Percentiles rank a stretch among this genome's conserved stretches.
phyloP scores from a whole-genome alignment of 2,888 invertebrate genomes.

The Hirtodrosophila histrioides region DNA sequence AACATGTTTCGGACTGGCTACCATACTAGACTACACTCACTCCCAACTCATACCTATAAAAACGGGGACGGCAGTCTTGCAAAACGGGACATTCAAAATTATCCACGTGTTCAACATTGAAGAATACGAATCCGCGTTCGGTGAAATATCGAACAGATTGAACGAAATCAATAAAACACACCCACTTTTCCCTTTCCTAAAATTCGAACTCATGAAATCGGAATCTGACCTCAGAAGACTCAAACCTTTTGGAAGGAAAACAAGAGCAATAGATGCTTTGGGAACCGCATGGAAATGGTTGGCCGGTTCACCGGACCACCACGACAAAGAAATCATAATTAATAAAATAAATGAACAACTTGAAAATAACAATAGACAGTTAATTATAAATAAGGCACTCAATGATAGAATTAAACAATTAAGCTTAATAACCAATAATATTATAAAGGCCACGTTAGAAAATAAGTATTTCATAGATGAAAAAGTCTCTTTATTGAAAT shows the following conservation, averaged over 20 bases:
- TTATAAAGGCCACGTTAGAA: background rate
- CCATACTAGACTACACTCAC: background rate
- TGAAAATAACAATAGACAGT: slow-evolving; percentile 6
- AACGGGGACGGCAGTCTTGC: background rate
- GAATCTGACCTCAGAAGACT: too few species aligned
- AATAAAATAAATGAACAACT: slow-evolving; percentile 6
- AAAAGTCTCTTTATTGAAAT: background rate
- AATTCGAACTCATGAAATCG: background rate
- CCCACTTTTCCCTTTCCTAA: slow-evolving; percentile 1
- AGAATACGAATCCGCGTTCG: too few species aligned
- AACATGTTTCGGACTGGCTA: background rate
- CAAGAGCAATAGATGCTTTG: slow-evolving; percentile 1
- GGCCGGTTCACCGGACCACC: slow-evolving; percentile 14
- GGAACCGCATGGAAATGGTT: background rate
- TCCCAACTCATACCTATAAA: background rate
- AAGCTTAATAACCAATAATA: too few species aligned
- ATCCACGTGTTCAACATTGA: too few species aligned
- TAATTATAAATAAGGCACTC: slow-evolving; percentile 7
- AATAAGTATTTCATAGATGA: background rate
- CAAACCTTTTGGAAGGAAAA: background rate
- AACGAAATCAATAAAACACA: background rate
- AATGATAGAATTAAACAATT: slow-evolving; percentile 1
- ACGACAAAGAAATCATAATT: slow-evolving; percentile 3
- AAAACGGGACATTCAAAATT: too few species aligned
- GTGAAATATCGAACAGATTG: background rate